Evolutionary conservation across 2,797 vertebrate genomes (phyloP).

Genomic region (Pipistrellus pipistrellus): DNA sequence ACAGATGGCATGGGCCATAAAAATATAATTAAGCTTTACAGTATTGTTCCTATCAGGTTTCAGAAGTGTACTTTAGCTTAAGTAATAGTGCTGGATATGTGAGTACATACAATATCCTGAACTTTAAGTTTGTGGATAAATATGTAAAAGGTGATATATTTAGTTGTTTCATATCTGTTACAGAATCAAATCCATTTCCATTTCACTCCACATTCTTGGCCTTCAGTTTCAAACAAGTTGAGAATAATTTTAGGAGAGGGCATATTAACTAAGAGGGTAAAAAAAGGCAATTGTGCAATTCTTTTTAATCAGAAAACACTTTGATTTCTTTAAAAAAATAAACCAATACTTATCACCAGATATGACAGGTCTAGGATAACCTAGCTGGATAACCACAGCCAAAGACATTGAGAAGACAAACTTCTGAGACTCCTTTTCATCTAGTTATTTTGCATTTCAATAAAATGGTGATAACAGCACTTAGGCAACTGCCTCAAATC

Average conservation of each 20-base stretch:
- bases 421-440: neutral
- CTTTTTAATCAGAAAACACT: conserved; percentile 56
- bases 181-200: neutral
- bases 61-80: conserved; percentile 58
- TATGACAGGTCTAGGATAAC: neutral
- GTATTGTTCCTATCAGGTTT: conserved; percentile 69
- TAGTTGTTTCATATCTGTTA: neutral
- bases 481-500: neutral
- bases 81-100: neutral
- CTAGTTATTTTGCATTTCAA: conserved; percentile 54
- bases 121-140: conserved; percentile 58
- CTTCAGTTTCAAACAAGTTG: conserved; percentile 42
- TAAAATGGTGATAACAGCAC: conserved; percentile 10
- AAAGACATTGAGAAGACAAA: neutral
- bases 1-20: conserved; percentile 77
- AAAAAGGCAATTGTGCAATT: neutral
- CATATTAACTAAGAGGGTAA: neutral
- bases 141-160: neutral
- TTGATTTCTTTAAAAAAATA: conserved; percentile 34
- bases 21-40: conserved; percentile 75
- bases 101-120: neutral
- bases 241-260: conserved; percentile 28
- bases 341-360: neutral
- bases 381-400: neutral
- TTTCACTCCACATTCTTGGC: neutral